Base-by-base conservation (phyloP, 2,797 vertebrate genomes). In the Heterohyrax brucei region DNA sequence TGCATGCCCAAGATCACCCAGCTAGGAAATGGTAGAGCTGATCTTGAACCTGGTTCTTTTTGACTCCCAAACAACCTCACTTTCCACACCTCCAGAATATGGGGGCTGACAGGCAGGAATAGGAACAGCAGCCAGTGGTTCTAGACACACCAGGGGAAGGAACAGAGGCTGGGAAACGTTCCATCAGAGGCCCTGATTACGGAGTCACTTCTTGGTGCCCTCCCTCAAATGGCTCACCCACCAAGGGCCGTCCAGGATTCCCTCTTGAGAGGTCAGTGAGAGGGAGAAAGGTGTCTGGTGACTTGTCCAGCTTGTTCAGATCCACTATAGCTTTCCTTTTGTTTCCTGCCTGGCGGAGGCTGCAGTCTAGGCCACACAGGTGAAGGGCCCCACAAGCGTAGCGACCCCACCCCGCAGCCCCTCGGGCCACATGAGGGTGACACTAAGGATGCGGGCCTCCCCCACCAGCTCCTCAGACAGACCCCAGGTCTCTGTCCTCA, bases 201-300 rank as follows among this genome's bases (percentile, higher is more conserved):
- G 46, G 87, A 68, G 64, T 10, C 14, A 28, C 39, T 5, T 48
- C 50, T 90, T 64, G 48, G 50, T 4, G 19, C n/a, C 30, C 26
- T 96, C 10, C 46, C 22, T 77, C 16, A 81, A 93, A 81, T 84
- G 84, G 30, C 44, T 66, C 89, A 84, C 81, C 93, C 46, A 64
- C 30, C 10, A 39, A 87, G 7, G 13, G 78, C 62, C 77, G 81
- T 87, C 30, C 28, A 61, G 75, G 94, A 93, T 62, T 48, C 48
- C 12, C 26, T 90, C 73, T 22, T 82, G 39, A 87, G 79, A 96
- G 39, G 44, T 78, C 48, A 44, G 18, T 19, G 39, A 48, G 26
- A 26, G n/a, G 26, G 0, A 0, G 0, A 5, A 18, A 16, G 19
- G 59, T 48, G 66, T 5, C 14, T 82, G 14, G 26, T 73, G 61